Base-by-base conservation (phyloP, 2,888 invertebrate species). In the Colostygia pectinataria region DNA sequence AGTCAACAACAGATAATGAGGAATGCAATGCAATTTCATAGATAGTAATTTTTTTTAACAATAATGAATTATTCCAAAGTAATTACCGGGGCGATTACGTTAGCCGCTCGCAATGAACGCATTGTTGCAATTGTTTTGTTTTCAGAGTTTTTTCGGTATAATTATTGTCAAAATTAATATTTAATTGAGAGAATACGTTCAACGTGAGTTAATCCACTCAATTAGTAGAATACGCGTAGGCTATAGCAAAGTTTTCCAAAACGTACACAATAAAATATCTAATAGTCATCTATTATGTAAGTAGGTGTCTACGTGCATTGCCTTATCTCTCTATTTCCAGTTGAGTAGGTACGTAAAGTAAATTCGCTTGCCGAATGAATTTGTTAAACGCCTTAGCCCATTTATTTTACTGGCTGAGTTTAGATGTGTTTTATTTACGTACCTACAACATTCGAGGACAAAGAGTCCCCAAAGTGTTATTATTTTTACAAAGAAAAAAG, bases 251-350 rank as follows among this genome's bases (percentile, higher is more conserved):
- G 3, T 24, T 7, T 24, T 7, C 24, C 24, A 4, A 24, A n/a
- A n/a, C n/a, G n/a, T 8, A 24, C 24, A 28, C 31, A 7, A 31
- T 14, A 8, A n/a, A 8, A 14, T 24, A 7, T 24, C 2, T 24
- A 24, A 6, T 13, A 34, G 28, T 10, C n/a, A 33, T 33, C 9
- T 34, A 14, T 25, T 28, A 44, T 12, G 28, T 36, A 36, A 18
- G 34, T 10, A 41, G 23, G 20, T 41, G 39, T 18, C 14, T 39
- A 42, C 70, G 63, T 69, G 68, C 61, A 68, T 66, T 58, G 68
- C 68, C 74, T 80, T 83, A 83, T 83, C 83, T 74, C 64, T 51
- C 57, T 48, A 65, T 73, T 83, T 83, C 80, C 82, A 77, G 74
- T 72, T 71, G 77, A 70, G 65, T 80, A 71, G 65, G 66, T 80